Evolutionary conservation across 2,113 vertebrate species (phyloP).

Genomic region (Mesitornis unicolor): DNA sequence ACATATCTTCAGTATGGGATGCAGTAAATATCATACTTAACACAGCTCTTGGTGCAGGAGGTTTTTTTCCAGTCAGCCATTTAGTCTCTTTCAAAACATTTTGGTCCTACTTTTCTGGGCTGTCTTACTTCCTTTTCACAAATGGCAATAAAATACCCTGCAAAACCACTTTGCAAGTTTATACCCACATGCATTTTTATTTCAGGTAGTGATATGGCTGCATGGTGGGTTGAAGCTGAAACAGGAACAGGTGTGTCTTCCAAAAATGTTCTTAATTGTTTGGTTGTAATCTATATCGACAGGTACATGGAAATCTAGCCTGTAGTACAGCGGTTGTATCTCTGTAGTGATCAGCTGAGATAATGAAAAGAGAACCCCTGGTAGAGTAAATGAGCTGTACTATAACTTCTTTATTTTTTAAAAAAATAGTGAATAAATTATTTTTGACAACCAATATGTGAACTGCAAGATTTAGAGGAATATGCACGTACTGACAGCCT

Average conservation of each 20-base stretch:
- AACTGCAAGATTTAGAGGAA: neutral
- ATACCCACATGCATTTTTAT: neutral
- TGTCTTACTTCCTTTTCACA: neutral
- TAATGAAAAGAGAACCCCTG: neutral
- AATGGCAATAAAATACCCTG: neutral
- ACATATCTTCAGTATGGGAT: too few species aligned
- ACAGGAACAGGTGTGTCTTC: neutral
- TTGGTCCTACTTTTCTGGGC: neutral
- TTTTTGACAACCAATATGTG: neutral
- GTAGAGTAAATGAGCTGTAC: neutral
- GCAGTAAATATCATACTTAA: too few species aligned
- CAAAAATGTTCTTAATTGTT: neutral
- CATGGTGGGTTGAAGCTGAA: neutral
- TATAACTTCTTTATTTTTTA: neutral
- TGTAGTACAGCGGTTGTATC: neutral
- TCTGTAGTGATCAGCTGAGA: neutral
- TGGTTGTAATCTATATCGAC: neutral
- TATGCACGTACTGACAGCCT: neutral
- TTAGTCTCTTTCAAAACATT: fast-evolving
- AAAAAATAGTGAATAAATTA: neutral
- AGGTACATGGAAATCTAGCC: neutral
- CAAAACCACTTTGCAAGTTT: neutral
- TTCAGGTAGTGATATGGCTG: neutral
- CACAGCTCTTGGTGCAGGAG: too few species aligned
- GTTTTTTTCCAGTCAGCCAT: neutral